A percentile compares a stretch with the other conserved stretches of the same genome.
Evolutionary conservation across 2,113 vertebrate genomes (phyloP).

Genomic region (Oncorhynchus gorbuscha): DNA sequence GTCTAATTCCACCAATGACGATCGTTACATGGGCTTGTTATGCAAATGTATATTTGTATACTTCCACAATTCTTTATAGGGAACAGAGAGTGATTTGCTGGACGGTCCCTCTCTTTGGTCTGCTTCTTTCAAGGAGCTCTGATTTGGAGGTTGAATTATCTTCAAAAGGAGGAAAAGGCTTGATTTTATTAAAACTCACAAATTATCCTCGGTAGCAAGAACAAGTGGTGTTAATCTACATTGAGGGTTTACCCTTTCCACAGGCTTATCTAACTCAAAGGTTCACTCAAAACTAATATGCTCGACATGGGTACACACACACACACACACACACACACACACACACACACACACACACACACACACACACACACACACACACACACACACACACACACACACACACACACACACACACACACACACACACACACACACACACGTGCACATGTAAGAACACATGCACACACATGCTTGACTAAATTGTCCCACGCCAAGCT

Average conservation of each 20-base stretch:
- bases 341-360: constrained; percentile 4
- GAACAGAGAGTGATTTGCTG: constrained; percentile 31
- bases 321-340: not conserved
- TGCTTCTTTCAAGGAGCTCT: constrained; percentile 36
- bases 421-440: constrained; percentile 36
- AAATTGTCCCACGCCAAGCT: no score
- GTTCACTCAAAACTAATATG: constrained; percentile 22
- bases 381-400: not conserved
- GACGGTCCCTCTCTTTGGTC: constrained; percentile 20
- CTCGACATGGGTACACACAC: constrained; percentile 24
- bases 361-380: not conserved
- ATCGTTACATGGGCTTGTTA: constrained; percentile 1
- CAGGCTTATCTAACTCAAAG: constrained; percentile 17
- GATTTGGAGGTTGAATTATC: constrained; percentile 57
- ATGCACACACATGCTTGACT: constrained; percentile 1
- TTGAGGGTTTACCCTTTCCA: constrained; percentile 24
- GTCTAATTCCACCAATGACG: no score
- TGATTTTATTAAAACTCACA: constrained; percentile 46
- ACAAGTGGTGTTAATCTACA: constrained; percentile 31
- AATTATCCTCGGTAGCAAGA: constrained; percentile 45
- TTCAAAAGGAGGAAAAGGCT: constrained; percentile 34
- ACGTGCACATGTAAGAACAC: not conserved
- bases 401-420: constrained; percentile 39
- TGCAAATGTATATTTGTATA: constrained; percentile 27
- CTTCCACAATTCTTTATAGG: constrained; percentile 30